These are phyloP conservation scores for Agyllia agylla DNA, from an alignment of 2,888 invertebrate genomes.

Conservation along the genomic window DNA sequence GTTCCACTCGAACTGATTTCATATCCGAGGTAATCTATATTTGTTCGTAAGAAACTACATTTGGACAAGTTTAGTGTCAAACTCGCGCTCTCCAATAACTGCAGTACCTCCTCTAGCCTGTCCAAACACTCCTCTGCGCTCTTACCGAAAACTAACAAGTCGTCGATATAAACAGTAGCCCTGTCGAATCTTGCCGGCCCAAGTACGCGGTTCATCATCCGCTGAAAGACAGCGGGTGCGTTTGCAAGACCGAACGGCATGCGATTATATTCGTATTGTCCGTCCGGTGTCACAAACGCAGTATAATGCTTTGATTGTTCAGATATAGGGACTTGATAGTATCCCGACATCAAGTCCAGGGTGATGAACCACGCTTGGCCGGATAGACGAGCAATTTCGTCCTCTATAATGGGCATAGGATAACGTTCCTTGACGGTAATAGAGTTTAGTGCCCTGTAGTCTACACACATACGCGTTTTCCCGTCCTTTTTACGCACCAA, in stretches of 20 bases:
- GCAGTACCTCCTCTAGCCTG: slow-evolving; percentile 74
- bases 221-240: slow-evolving; percentile 82
- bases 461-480: slow-evolving; percentile 41
- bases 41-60: slow-evolving; percentile 47
- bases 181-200: slow-evolving; percentile 37
- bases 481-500: slow-evolving; percentile 61
- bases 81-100: slow-evolving; percentile 72
- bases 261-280: too few relatives aligned
- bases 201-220: slow-evolving; percentile 62
- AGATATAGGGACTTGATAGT: slow-evolving; percentile 59
- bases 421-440: slow-evolving; percentile 67
- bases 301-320: slow-evolving; percentile 70
- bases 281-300: too few relatives aligned
- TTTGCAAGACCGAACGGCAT: too few relatives aligned
- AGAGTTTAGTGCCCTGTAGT: slow-evolving; percentile 55
- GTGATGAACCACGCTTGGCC: slow-evolving; percentile 66
- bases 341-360: slow-evolving; percentile 50
- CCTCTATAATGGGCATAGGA: slow-evolving; percentile 69
- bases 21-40: slow-evolving; percentile 53
- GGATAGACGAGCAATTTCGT: slow-evolving; percentile 58
- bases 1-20: slow-evolving; percentile 59
- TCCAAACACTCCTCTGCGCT: slow-evolving; percentile 59
- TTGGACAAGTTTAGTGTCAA: slow-evolving; percentile 80
- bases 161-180: slow-evolving; percentile 74
- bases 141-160: slow-evolving; percentile 69